Percentiles rank a stretch among this genome's conserved stretches.
Conservation (phyloP, 92 coral and sea anemone genomes). For the Scolanthus callimorphus region DNA sequence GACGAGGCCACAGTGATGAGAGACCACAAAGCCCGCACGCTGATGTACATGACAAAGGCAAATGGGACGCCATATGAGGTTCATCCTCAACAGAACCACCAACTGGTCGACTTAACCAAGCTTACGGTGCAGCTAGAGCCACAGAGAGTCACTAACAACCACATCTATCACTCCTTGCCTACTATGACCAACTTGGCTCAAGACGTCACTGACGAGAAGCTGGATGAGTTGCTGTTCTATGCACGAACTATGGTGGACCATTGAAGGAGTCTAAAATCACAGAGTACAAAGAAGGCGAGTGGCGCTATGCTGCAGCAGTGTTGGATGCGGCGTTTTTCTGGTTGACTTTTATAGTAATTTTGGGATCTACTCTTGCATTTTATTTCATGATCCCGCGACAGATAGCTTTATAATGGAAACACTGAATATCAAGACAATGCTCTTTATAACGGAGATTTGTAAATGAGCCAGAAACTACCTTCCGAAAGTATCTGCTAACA, state of each 20-base stretch:
- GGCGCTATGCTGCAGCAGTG: slow-evolving; percentile 96
- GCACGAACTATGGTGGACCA: slow-evolving; percentile 80
- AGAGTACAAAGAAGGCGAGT: slow-evolving; percentile 75
- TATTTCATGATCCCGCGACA: slow-evolving; percentile 79
- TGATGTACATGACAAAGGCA: slow-evolving; percentile 38
- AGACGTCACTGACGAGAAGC: slow-evolving; percentile 52
- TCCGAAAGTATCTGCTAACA: too few relatives aligned
- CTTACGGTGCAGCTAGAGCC: slow-evolving; percentile 13
- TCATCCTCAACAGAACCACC: slow-evolving; percentile 38
- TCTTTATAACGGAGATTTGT: too few relatives aligned
- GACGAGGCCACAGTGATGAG: slow-evolving; percentile 43
- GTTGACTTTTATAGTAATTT: slow-evolving; percentile 66
- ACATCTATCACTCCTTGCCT: slow-evolving; percentile 33
- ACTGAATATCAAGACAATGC: background rate
- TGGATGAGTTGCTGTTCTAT: slow-evolving; percentile 73
- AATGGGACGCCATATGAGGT: slow-evolving; percentile 59
- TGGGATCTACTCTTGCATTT: slow-evolving; percentile 78
- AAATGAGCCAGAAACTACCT: too few relatives aligned
- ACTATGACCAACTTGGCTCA: slow-evolving; percentile 48
- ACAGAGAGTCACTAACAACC: slow-evolving; percentile 7
- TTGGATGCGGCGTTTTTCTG: slow-evolving; percentile 90
- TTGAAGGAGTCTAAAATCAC: slow-evolving; percentile 77
- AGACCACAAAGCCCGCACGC: slow-evolving; percentile 30
- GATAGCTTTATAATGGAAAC: too few relatives aligned
- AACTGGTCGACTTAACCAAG: slow-evolving; percentile 20